Evolutionary conservation across 2,113 vertebrate species (phyloP), one percentile per base, ranked within the genome.

Genomic region (Percina caprodes): DNA sequence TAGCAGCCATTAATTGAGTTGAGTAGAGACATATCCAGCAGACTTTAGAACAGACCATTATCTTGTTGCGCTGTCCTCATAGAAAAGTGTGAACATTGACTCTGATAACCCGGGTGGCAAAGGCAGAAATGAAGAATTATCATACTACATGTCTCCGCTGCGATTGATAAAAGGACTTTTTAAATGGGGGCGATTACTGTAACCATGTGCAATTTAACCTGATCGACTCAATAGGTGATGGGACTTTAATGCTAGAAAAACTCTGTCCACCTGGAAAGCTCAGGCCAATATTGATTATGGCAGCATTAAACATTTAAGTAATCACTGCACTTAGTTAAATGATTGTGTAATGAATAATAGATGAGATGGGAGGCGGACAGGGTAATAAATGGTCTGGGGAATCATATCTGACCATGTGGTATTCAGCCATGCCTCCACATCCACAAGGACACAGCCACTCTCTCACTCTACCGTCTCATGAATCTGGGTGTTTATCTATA

Each of bases 281-380:
- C 67, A 45, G 83, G 77, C 88, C 80, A 78, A 67, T 89, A 93
- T 94, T 90, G 91, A 94, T 92, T 87, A 88, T 83, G 79, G 92
- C 72, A 81, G 85, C 85, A 94, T 94, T 92, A 93, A 88, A 92
- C 84, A 92, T 95, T 93, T 80, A 95, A 93, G 92, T 93, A 92
- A 92, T 92, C 90, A 85, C 83, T 90, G 80, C 90, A 91, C 90
- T 94, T 93, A 94, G 87, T 92, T 87, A 89, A 92, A 90, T 91
- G 89, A 93, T 92, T 92, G 89, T 86, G 80, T 89, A 85, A 93
- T 95, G 90, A 94, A 95, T 92, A 91, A 95, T 91, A 89, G 82
- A 94, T 93, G 80, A 93, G 88, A 84, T 74, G 69, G 70, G 83
- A 87, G 74, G 87, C 79, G 69, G 89, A 88, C 89, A 84, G 88